Base-by-base conservation (phyloP, 1,140 invertebrate species). In the Euschistus heros region DNA sequence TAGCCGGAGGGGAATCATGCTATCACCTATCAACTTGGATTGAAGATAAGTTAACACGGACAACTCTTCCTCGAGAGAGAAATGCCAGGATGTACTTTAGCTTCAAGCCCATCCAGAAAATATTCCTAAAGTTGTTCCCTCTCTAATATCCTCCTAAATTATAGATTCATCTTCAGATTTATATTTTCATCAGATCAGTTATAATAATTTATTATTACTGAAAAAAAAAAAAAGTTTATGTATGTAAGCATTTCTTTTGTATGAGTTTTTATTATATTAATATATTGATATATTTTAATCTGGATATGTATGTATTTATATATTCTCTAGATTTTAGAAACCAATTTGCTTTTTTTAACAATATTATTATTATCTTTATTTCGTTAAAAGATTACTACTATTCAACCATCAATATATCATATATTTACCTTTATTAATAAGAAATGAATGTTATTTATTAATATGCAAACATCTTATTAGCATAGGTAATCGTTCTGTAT, bases 171-270 rank as follows among this genome's bases (percentile, higher is more conserved):
- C 47, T 17, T 20, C 3, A 22, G 22, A 50, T 50, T 10, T 50
- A 18, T 50, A 50, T 50, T 50, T 50, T 22, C 6, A 37, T 22
- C 47, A 50, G 6, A 20, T 18, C 47, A 50, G 17, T 50, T 50
- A 10, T 50, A 6, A 50, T 50, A 20, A 50, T 50, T 20, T 20
- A 20, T 50, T 50, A 50, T 50, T 50, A 20, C n/a, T 50, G 5
- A 50, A 50, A 18, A 6, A 15, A 57, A 7, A 50, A 50, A 18
- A 6, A 15, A 57, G 15, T 57, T 24, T 24, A 26, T 57, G 18
- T 57, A 27, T 57, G 18, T 57, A 57, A 57, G 54, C 54, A 57
- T 57, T 57, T 57, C 54, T 57, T 57, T 57, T 24, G 15, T 22
- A 57, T 24, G 18, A 24, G 24, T 22, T 57, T 57, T 27, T 57